Percentiles rank a stretch among this genome's conserved stretches.
Evolutionary conservation across 2,113 vertebrate genomes (phyloP).

Genomic region (Taxidea taxus): DNA sequence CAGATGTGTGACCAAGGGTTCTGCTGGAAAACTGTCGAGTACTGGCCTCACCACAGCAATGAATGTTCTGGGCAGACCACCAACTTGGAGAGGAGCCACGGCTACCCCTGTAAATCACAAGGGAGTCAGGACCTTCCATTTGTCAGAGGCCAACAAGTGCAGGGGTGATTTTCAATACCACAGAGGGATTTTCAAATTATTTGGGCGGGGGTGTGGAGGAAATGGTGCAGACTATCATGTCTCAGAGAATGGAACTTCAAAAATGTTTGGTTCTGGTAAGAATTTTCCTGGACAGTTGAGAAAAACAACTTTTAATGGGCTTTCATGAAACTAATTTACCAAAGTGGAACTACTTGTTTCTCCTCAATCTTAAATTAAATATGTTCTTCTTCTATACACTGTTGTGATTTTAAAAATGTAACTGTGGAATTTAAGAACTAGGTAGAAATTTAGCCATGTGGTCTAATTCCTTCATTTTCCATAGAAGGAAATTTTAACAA

Average conservation of each 20-base stretch:
- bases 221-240: neutral
- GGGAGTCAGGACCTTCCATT: neutral
- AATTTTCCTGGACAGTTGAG: neutral
- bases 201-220: neutral
- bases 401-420: neutral
- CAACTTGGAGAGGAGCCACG: neutral
- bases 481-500: neutral
- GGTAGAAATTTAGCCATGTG: neutral
- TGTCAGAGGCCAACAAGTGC: neutral
- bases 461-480: neutral
- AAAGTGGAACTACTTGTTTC: conserved; percentile 8
- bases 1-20: neutral
- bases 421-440: neutral
- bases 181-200: neutral
- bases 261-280: neutral
- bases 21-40: neutral
- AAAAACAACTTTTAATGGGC: neutral
- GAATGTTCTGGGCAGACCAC: conserved; percentile 19
- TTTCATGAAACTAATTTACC: neutral
- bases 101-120: conserved; percentile 26
- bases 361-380: neutral
- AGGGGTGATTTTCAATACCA: neutral
- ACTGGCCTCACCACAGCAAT: neutral
- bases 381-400: neutral
- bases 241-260: neutral